Percentiles rank a stretch among this genome's conserved stretches.
phyloP scores from a whole-genome alignment of 2,797 vertebrate species.

The Danio kyathit region DNA sequence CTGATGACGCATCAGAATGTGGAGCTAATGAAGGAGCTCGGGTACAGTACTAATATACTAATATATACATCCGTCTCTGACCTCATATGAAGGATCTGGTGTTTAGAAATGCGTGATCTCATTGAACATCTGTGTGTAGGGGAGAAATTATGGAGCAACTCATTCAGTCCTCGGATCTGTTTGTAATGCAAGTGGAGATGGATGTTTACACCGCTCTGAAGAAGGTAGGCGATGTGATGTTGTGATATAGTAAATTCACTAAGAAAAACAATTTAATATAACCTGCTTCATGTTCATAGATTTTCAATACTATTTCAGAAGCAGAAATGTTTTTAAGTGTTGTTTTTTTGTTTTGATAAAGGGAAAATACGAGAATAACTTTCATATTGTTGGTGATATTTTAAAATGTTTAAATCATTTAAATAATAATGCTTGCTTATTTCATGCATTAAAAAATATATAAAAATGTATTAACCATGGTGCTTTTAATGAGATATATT shows the following conservation, averaged over 20 bases:
- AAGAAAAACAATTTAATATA: background rate
- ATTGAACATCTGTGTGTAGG: conserved; percentile 71
- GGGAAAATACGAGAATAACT: background rate
- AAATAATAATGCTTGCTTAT: background rate
- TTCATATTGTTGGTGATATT: background rate
- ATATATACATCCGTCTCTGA: background rate
- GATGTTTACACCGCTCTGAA: conserved; percentile 97
- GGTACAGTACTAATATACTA: conserved; percentile 74
- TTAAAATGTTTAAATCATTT: background rate
- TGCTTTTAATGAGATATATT: background rate
- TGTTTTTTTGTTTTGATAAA: background rate
- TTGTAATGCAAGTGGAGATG: conserved; percentile 99
- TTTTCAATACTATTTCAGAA: background rate
- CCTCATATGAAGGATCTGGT: background rate
- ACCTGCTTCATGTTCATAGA: background rate
- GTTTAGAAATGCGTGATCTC: background rate
- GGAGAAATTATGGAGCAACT: conserved; percentile 91
- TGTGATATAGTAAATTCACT: background rate
- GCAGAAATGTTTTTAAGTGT: too few species aligned
- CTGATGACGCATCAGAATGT: conserved; percentile 98
- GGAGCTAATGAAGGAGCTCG: conserved; percentile 95
- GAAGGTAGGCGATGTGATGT: conserved; percentile 80
- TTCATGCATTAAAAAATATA: background rate
- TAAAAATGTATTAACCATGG: background rate
- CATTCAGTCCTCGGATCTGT: conserved; percentile 93